A percentile compares a stretch with the other conserved stretches of the same genome.
phyloP scores from a whole-genome alignment of 2,888 invertebrate species.

The Dastarcus helophoroides region DNA sequence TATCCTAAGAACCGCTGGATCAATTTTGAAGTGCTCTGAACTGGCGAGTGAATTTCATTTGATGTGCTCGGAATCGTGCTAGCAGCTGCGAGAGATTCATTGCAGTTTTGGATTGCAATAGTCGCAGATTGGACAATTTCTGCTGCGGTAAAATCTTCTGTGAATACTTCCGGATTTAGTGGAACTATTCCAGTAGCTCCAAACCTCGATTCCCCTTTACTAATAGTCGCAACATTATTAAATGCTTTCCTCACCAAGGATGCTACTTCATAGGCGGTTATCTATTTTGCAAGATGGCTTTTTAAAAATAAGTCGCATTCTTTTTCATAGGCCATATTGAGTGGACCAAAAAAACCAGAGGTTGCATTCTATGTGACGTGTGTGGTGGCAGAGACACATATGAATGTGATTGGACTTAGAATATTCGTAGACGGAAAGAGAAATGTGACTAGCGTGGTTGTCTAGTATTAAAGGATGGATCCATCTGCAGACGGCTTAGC shows the following conservation, averaged over 20 bases:
- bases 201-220: conserved; percentile 27
- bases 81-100: conserved; percentile 10
- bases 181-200: conserved; percentile 24
- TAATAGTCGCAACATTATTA: conserved; percentile 19
- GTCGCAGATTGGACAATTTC: conserved; percentile 7
- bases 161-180: conserved; percentile 20
- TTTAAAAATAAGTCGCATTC: too few species aligned
- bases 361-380: conserved; percentile 16
- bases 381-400: conserved; percentile 18
- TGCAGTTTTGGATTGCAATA: conserved; percentile 8
- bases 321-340: conserved; percentile 23
- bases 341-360: conserved; percentile 20
- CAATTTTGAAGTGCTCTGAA: conserved; percentile 13
- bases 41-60: conserved; percentile 16
- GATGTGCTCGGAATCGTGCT: conserved; percentile 20
- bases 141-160: conserved; percentile 12
- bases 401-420: conserved; percentile 17
- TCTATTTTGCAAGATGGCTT: too few species aligned
- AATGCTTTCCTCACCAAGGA: conserved; percentile 17
- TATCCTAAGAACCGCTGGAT: conserved; percentile 12
- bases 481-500: conserved; percentile 17
- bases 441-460: conserved; percentile 24
- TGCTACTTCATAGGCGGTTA: conserved; percentile 24
- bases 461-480: conserved; percentile 24
- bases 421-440: conserved; percentile 18